Evolutionary conservation across 2,113 vertebrate species (phyloP), one percentile per base, ranked within the genome.

Genomic region (Tor tambroides): DNA sequence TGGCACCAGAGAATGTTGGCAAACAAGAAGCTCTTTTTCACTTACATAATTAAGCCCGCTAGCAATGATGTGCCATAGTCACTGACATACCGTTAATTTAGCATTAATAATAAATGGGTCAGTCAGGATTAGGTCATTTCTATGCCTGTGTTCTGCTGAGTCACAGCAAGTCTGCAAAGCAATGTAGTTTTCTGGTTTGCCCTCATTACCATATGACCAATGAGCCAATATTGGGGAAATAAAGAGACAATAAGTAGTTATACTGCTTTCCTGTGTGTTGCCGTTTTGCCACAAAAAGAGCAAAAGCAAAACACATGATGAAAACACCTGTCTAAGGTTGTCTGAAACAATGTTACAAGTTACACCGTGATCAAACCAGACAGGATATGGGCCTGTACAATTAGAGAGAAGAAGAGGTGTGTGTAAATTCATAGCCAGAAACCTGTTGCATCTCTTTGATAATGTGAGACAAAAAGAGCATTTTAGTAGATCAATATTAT

Each of bases 81-180:
- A 41, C 49, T 74, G 69, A 81, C 54, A 46, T 15, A 12, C 26
- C 15, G 69, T 86, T 80, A 72, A 86, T 43, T 80, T 54, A 38
- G 43, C 65, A 72, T 86, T 69, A 86, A 86, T 56, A 59, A 72
- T 86, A 59, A 71, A 86, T 86, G 77, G 41, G 38, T 61, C 77
- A 61, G 49, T 56, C 38, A 26, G 30, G 38, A 67, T 82, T 21
- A 67, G 17, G 41, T 28, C n/a, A 63, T 41, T 81, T 56, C 32
- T 56, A 79, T 23, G 56, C 5, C 32, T 41, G 32, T 7, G 15
- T n/a, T 61, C 32, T 15, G 35, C 54, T 63, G 79, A 81, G 79
- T 81, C 78, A 80, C 10, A 35, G n/a, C 32, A n/a, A 65, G 59
- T 10, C 7, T 65, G 80, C 59, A 82, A 26, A 63, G 7, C 35